Conservation (phyloP, 2,888 invertebrate genomes). For the Tricholauxania praeusta region DNA sequence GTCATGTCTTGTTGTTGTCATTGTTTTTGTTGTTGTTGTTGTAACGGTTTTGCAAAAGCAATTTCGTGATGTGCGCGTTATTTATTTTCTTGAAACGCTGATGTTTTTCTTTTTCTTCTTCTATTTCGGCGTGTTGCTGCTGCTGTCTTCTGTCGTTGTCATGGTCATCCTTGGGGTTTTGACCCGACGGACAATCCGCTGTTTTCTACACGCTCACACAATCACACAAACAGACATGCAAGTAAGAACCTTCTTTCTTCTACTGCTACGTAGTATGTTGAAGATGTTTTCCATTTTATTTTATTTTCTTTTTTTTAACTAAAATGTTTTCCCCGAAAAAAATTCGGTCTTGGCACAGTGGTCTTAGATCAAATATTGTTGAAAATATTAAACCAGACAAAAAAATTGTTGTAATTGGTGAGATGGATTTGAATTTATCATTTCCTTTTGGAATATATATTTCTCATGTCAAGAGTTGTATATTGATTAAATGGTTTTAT, state of each 20-base stretch:
- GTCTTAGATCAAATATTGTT: too few species aligned
- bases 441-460: neutral
- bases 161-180: constrained; percentile 40
- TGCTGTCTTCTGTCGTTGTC: constrained; percentile 18
- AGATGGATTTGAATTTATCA: too few species aligned
- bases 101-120: constrained; percentile 30
- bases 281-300: too few species aligned
- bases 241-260: neutral
- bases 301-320: too few species aligned
- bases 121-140: neutral
- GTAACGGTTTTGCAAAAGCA: constrained; percentile 34
- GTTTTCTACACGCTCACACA: constrained; percentile 1
- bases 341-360: too few species aligned
- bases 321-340: too few species aligned
- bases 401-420: too few species aligned
- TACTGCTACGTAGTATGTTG: neutral
- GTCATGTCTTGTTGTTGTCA: constrained; percentile 42
- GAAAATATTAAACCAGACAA: too few species aligned
- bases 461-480: neutral
- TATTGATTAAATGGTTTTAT: too few species aligned
- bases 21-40: constrained; percentile 42
- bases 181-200: constrained; percentile 31
- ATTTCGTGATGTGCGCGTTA: constrained; percentile 48
- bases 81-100: constrained; percentile 41
- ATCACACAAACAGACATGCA: neutral